These are phyloP conservation scores for Arenaria interpres DNA, from an alignment of 2,113 vertebrate genomes.

Conservation along the genomic window DNA sequence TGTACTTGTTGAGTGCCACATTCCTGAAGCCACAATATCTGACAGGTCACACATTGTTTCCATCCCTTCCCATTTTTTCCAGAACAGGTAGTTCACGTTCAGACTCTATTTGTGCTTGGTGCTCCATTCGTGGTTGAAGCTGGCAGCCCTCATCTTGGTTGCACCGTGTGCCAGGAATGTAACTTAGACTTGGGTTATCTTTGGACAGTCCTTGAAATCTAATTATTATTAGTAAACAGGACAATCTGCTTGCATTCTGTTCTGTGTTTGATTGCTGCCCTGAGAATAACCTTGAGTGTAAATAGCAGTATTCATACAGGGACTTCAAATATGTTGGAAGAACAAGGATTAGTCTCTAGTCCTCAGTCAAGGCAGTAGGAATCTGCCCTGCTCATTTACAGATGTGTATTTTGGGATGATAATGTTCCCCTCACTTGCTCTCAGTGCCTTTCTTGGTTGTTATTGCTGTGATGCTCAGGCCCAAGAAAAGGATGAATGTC, in stretches of 20 bases:
- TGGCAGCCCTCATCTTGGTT: background rate
- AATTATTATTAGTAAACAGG: conserved; percentile 20
- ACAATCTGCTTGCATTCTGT: background rate
- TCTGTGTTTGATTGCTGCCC: background rate
- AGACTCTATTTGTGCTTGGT: background rate
- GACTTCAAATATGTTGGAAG: background rate
- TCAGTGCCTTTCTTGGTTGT: background rate
- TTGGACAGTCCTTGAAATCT: background rate
- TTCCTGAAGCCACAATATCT: background rate
- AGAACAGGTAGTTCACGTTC: background rate
- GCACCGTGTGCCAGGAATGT: background rate
- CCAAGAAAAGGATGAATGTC: background rate
- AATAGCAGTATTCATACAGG: background rate
- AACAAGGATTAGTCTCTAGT: background rate
- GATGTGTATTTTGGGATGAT: background rate
- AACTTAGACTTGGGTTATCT: background rate
- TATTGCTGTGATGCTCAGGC: background rate
- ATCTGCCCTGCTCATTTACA: background rate
- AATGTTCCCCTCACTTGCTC: background rate
- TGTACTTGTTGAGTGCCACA: background rate
- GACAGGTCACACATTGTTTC: background rate
- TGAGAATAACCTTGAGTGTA: background rate
- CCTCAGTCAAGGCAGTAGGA: background rate
- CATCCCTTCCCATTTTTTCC: background rate
- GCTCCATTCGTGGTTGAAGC: background rate